These are phyloP conservation scores for Poeciliopsis turrubarensis DNA, from an alignment of 2,113 vertebrate genomes.

Conservation along the genomic window DNA sequence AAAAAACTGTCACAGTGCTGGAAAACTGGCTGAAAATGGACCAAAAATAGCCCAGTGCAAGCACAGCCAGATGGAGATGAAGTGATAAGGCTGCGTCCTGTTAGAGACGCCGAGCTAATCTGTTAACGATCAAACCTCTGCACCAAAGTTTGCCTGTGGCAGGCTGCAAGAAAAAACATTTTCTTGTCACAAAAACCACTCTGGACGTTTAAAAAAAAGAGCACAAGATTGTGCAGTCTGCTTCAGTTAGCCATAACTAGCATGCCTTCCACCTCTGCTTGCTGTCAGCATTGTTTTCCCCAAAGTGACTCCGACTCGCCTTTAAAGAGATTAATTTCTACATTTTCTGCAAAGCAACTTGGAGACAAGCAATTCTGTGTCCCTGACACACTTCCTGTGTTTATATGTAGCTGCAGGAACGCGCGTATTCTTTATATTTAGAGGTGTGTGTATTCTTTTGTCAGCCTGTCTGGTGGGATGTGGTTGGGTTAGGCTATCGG, in stretches of 20 bases:
- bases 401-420: not conserved
- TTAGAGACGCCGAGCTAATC: constrained; percentile 51
- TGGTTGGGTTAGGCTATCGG: constrained; percentile 46
- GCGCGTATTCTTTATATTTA: not conserved
- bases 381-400: not conserved
- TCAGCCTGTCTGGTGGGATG: constrained; percentile 20
- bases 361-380: too few species aligned
- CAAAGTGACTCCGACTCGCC: not conserved
- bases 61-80: not conserved
- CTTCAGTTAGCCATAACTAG: not conserved
- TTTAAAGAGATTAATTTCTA: not conserved
- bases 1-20: too few species aligned
- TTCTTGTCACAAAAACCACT: too few species aligned
- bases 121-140: not conserved
- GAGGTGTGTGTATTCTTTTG: constrained; percentile 9
- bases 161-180: not conserved
- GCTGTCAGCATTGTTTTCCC: not conserved
- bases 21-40: too few species aligned
- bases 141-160: not conserved
- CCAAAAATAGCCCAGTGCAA: too few species aligned
- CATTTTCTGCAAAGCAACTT: not conserved
- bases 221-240: too few species aligned
- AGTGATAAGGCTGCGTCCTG: constrained; percentile 38
- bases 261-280: not conserved
- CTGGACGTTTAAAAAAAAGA: too few species aligned